A percentile compares a stretch with the other conserved stretches of the same genome.
Conservation (phyloP, 92 coral and sea anemone genomes). For the Scolanthus callimorphus region DNA sequence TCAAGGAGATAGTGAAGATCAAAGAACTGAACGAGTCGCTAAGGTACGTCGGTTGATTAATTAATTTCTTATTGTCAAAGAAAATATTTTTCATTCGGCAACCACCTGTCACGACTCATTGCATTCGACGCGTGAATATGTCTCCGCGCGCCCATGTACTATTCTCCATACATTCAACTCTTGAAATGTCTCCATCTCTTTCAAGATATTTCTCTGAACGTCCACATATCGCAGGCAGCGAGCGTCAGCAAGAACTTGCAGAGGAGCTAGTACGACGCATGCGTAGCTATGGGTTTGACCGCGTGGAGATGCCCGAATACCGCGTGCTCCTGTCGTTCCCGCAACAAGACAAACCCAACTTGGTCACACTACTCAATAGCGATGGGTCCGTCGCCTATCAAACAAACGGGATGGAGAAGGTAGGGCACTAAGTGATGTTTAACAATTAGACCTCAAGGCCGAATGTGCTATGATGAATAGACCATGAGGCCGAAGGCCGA, state of each 20-base stretch:
- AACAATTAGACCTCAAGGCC: too few relatives aligned
- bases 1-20: not conserved
- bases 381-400: constrained; percentile 42
- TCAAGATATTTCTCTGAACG: constrained; percentile 56
- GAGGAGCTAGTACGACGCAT: constrained; percentile 59
- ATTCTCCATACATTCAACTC: too few relatives aligned
- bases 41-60: not conserved
- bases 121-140: too few relatives aligned
- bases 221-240: constrained; percentile 85
- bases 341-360: constrained; percentile 53
- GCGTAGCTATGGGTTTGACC: constrained; percentile 69
- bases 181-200: not conserved
- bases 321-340: constrained; percentile 73
- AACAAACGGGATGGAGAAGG: constrained; percentile 59
- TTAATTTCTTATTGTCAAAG: too few relatives aligned
- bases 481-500: too few relatives aligned
- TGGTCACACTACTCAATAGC: constrained; percentile 30
- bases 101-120: too few relatives aligned
- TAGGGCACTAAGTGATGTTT: constrained; percentile 8
- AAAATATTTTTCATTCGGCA: too few relatives aligned
- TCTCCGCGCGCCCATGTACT: too few relatives aligned
- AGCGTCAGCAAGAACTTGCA: constrained; percentile 60
- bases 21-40: not conserved
- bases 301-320: constrained; percentile 87
- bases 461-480: not conserved